phyloP scores from a whole-genome alignment of 2,888 invertebrate genomes.

The Himalopsyche kuldschensis region DNA sequence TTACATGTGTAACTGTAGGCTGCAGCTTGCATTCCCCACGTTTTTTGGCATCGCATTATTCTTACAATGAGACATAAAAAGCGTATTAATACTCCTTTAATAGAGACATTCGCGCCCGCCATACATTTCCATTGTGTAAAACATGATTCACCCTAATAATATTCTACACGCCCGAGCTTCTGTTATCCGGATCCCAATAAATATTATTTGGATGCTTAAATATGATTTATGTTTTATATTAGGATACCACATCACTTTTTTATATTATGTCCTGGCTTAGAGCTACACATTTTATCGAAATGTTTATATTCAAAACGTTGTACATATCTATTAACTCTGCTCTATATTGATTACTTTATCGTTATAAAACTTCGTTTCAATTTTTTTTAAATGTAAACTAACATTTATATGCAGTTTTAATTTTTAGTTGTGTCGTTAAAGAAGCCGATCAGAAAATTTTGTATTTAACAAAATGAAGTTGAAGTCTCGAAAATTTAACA shows the following conservation, averaged over 20 bases:
- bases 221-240: conserved; percentile 4
- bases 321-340: too few relatives aligned
- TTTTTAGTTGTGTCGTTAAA: too few relatives aligned
- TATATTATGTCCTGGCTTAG: background rate
- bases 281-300: too few relatives aligned
- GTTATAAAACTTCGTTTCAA: too few relatives aligned
- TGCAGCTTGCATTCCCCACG: conserved; percentile 5
- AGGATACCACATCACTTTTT: background rate
- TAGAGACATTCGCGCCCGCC: conserved; percentile 24
- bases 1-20: background rate
- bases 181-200: conserved; percentile 18
- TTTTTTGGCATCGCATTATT: conserved; percentile 19
- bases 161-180: conserved; percentile 18
- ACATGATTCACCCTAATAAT: conserved; percentile 15
- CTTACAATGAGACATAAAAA: conserved; percentile 11
- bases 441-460: too few relatives aligned
- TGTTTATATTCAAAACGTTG: too few relatives aligned
- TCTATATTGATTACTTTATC: too few relatives aligned
- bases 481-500: too few relatives aligned
- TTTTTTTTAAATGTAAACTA: too few relatives aligned
- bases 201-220: conserved; percentile 9
- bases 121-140: conserved; percentile 12
- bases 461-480: too few relatives aligned
- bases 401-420: too few relatives aligned
- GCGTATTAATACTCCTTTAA: conserved; percentile 30